Conservation (phyloP, 64 coral and sea anemone species). For the Actinia equina region DNA sequence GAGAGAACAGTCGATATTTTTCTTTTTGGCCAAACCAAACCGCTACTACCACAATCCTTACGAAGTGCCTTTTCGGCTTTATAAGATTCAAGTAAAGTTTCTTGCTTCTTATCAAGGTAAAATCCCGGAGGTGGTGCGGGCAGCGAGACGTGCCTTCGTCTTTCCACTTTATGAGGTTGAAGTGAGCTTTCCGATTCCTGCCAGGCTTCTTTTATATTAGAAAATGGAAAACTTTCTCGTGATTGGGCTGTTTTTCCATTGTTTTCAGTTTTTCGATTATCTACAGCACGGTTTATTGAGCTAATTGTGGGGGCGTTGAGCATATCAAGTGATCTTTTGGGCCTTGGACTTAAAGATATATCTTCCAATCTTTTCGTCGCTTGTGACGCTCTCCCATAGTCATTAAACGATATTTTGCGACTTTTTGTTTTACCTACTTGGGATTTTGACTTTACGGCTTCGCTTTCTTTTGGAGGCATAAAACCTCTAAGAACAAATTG, state of each 20-base stretch:
- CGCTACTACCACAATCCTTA: background rate
- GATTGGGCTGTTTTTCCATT: conserved; percentile 18
- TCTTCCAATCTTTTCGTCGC: conserved; percentile 14
- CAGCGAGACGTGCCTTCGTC: background rate
- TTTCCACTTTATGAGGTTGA: background rate
- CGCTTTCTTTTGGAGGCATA: background rate
- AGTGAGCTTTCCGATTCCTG: conserved; percentile 1
- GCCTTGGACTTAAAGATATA: conserved; percentile 19
- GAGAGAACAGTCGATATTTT: conserved; percentile 1
- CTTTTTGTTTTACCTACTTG: background rate
- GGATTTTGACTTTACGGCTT: background rate
- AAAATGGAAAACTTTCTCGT: conserved; percentile 21
- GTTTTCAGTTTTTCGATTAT: conserved; percentile 19
- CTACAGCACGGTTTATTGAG: conserved; percentile 10
- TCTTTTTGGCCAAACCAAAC: background rate
- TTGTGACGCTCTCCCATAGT: conserved; percentile 12
- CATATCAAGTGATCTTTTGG: conserved; percentile 25
- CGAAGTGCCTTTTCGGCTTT: background rate
- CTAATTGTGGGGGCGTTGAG: conserved; percentile 17
- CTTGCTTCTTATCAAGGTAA: background rate
- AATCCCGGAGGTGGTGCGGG: conserved; percentile 5
- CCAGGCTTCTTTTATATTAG: conserved; percentile 21
- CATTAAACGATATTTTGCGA: conserved; percentile 21
- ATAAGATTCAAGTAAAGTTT: background rate
- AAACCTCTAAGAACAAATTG: conserved; percentile 1